These are phyloP conservation scores for Hypolimnas misippus DNA, from an alignment of 2,888 invertebrate genomes.

Conservation along the genomic window DNA sequence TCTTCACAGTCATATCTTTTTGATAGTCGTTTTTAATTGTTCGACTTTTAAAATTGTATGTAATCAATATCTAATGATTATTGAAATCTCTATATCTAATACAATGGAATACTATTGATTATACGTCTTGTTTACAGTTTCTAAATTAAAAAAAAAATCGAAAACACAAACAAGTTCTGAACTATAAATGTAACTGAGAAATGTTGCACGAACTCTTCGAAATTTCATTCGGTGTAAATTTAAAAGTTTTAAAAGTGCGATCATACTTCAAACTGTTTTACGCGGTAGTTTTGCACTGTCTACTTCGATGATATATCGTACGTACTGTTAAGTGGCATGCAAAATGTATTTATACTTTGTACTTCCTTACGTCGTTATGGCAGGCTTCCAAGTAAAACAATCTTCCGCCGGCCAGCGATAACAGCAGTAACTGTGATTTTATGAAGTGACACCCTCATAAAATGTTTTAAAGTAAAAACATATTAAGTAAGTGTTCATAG, in stretches of 20 bases:
- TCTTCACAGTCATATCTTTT: too few relatives aligned
- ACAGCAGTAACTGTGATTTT: constrained; percentile 67
- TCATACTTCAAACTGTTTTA: constrained; percentile 46
- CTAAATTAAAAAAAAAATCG: too few relatives aligned
- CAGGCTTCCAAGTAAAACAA: constrained; percentile 80
- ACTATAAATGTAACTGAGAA: constrained; percentile 24
- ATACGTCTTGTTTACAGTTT: too few relatives aligned
- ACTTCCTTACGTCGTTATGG: constrained; percentile 81
- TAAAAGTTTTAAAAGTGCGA: constrained; percentile 47
- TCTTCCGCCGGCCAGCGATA: constrained; percentile 74
- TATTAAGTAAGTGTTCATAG: constrained; percentile 9
- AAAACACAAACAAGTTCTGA: constrained; percentile 24
- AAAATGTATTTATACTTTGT: constrained; percentile 82
- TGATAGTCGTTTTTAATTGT: too few relatives aligned
- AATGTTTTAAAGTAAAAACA: constrained; percentile 43
- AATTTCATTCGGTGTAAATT: constrained; percentile 36
- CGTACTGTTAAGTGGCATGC: constrained; percentile 81
- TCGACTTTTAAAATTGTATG: too few relatives aligned
- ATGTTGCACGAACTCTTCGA: constrained; percentile 29
- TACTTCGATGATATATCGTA: constrained; percentile 67
- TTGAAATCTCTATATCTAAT: too few relatives aligned
- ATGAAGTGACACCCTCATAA: constrained; percentile 69
- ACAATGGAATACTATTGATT: too few relatives aligned
- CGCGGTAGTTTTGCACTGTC: constrained; percentile 57
- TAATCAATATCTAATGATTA: too few relatives aligned